These are phyloP conservation scores for Parazoanthus swiftii DNA, from an alignment of 92 coral and sea anemone species.

Conservation along the genomic window DNA sequence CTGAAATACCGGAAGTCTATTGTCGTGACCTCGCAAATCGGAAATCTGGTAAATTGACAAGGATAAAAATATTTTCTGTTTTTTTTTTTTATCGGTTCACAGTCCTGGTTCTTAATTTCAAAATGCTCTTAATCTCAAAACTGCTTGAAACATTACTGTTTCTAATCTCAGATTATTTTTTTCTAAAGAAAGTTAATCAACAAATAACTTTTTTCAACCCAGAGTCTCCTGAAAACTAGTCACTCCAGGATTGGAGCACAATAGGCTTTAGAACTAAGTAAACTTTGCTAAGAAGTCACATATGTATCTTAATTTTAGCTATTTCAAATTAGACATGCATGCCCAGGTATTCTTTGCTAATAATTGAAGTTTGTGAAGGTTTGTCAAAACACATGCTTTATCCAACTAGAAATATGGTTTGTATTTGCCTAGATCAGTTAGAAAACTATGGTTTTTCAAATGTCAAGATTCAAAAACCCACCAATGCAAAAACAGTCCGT, in stretches of 20 bases:
- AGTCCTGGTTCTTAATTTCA: too few species aligned
- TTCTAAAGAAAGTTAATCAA: too few species aligned
- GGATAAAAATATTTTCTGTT: too few species aligned
- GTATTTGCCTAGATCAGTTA: too few species aligned
- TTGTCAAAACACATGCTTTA: too few species aligned
- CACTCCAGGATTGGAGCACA: too few species aligned
- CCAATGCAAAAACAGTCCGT: too few species aligned
- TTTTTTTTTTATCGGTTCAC: not conserved
- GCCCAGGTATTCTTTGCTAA: not conserved
- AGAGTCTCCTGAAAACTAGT: not conserved
- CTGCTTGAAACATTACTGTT: not conserved
- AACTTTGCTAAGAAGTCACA: not conserved
- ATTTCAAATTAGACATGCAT: not conserved
- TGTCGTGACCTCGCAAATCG: not conserved
- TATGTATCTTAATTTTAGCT: not conserved
- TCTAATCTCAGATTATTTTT: not conserved
- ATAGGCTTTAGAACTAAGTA: not conserved
- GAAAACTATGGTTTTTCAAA: too few species aligned
- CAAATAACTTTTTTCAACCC: not conserved
- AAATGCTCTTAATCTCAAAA: not conserved
- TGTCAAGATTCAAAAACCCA: too few species aligned
- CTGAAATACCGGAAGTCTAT: conserved; percentile 19
- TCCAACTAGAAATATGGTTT: too few species aligned
- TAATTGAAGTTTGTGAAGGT: too few species aligned
- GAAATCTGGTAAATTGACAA: not conserved